Evolutionary conservation across 2,113 vertebrate genomes (phyloP), one percentile per base, ranked within the genome.

Genomic region (Accipiter virgatus): DNA sequence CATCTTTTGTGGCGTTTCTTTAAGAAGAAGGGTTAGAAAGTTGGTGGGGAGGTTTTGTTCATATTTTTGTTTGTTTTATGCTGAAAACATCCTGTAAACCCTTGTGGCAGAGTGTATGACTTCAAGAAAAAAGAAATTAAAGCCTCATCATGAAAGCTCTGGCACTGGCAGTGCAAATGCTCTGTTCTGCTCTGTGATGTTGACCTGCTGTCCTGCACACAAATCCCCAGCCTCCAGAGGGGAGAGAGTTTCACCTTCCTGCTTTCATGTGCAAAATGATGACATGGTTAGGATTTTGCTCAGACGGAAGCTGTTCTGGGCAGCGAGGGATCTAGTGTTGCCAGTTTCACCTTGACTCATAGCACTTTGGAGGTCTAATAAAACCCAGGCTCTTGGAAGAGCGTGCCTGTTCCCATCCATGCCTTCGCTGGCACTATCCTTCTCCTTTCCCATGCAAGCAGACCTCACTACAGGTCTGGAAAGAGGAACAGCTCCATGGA

Each of bases 201-300:
- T 94, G 93, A 80, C 62, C 66, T 1, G 2, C 62, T 72, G 92
- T 86, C 67, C 85, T 83, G 81, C 71, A 58, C 72, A 45, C 50
- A 83, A 78, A 90, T 52, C 67, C 82, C 32, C 67, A 67, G 53
- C 38, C 63, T 90, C 88, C 20, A 58, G 81, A 91, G 58, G 53
- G 71, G 12, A 86, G n/a, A 50, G 29, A 43, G 53, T 87, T 95
- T 90, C 74, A 62, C 70, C 29, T 90, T 95, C 45, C 78, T 0
- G 0, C 86, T 91, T 94, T 72, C 53, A 73, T 73, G 78, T 77
- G 34, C 85, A 58, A 53, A 91, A 77, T 47, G 43, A 63, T 90
- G 82, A 75, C 75, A 59, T 50, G 45, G 52, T 74, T 65, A 93
- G 59, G n/a, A 74, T 95, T 95, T 95, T 93, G 88, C 80, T 92